These are phyloP conservation scores for Calliphora vicina DNA, from an alignment of 1,140 invertebrate genomes.

Conservation along the genomic window DNA sequence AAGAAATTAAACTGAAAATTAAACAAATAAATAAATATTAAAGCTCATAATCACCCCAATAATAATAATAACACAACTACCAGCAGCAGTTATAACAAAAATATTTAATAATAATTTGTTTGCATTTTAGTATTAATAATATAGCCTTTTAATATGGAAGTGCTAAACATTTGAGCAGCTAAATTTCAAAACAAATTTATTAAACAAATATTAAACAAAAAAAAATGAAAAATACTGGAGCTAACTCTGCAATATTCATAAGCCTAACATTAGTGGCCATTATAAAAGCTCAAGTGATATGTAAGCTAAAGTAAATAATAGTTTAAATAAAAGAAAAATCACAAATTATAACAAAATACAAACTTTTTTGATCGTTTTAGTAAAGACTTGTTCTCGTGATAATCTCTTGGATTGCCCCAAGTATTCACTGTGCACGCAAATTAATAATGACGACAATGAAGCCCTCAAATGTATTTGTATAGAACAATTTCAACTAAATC, in stretches of 20 bases:
- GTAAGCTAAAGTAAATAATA: not conserved
- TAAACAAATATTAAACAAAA: not conserved
- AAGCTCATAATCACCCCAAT: not conserved
- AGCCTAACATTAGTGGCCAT: not conserved
- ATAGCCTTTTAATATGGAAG: not conserved
- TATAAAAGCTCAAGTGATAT: not conserved
- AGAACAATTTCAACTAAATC: not conserved
- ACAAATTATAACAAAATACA: not conserved
- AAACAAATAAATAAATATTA: conserved; percentile 38
- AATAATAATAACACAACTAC: not conserved
- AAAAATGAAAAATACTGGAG: not conserved
- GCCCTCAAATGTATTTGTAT: conserved; percentile 3
- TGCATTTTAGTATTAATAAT: not conserved
- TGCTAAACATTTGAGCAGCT: not conserved
- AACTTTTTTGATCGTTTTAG: not conserved
- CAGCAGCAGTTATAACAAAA: not conserved
- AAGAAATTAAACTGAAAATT: conserved; percentile 34
- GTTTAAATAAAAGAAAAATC: not conserved
- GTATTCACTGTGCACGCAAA: not conserved
- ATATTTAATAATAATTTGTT: not conserved
- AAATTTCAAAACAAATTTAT: not conserved
- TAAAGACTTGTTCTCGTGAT: not conserved
- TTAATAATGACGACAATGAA: not conserved
- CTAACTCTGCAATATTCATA: not conserved
- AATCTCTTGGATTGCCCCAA: not conserved